Percentiles rank a stretch among this genome's conserved stretches.
phyloP scores from a whole-genome alignment of 2,113 vertebrate genomes.

The Platichthys stellatus region DNA sequence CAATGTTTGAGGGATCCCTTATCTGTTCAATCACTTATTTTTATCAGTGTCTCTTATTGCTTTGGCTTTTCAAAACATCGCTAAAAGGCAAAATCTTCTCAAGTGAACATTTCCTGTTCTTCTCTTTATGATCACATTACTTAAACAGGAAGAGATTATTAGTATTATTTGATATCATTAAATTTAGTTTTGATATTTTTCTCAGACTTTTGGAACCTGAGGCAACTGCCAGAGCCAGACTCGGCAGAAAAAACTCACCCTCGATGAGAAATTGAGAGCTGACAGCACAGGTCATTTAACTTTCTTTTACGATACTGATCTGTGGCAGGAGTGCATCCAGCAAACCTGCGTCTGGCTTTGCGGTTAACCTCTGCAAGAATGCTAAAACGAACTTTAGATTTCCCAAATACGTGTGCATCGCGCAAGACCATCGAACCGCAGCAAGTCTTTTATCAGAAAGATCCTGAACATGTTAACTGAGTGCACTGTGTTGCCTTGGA shows the following conservation, averaged over 20 bases:
- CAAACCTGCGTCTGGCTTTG: constrained; percentile 64
- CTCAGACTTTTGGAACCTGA: constrained; percentile 49
- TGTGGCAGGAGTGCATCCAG: constrained; percentile 50
- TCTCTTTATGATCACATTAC: constrained; percentile 59
- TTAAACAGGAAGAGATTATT: constrained; percentile 65
- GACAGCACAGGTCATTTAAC: constrained; percentile 59
- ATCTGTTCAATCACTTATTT: constrained; percentile 39
- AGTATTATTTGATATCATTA: constrained; percentile 68
- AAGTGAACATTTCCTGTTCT: constrained; percentile 65
- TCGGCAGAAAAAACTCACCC: constrained; percentile 32
- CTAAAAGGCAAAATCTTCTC: constrained; percentile 57
- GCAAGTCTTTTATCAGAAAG: constrained; percentile 48
- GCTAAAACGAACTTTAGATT: constrained; percentile 47
- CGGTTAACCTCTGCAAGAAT: constrained; percentile 54
- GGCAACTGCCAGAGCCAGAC: constrained; percentile 46
- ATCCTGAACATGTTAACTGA: constrained; percentile 51
- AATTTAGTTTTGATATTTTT: constrained; percentile 64
- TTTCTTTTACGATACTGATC: constrained; percentile 66
- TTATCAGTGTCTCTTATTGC: constrained; percentile 40
- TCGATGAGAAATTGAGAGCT: constrained; percentile 63
- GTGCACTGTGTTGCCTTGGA: constrained; percentile 42
- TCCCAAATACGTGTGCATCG: constrained; percentile 54
- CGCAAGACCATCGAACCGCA: constrained; percentile 35
- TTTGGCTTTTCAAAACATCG: constrained; percentile 39
- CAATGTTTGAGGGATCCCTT: constrained; percentile 41